phyloP scores from a whole-genome alignment of 2,888 invertebrate genomes.

The Tipula lateralis region DNA sequence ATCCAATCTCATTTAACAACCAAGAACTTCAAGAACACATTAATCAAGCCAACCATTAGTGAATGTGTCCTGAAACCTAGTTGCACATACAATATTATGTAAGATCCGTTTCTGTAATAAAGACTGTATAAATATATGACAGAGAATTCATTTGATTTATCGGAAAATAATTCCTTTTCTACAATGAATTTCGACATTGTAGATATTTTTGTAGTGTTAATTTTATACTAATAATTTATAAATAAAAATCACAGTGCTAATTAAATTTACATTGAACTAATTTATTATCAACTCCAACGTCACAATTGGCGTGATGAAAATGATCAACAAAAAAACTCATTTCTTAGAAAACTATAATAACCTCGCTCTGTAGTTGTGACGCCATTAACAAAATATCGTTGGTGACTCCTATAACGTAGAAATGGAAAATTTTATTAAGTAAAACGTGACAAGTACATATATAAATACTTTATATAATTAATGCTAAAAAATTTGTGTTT shows the following conservation, averaged over 20 bases:
- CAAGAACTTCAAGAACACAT: not conserved
- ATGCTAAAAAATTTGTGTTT: too few species aligned
- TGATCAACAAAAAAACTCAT: too few species aligned
- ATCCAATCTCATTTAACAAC: not conserved
- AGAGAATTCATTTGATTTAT: not conserved
- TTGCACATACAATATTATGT: not conserved
- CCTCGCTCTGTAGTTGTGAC: too few species aligned
- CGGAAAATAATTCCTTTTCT: not conserved
- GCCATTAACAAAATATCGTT: too few species aligned
- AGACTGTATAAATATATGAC: not conserved
- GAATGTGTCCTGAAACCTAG: too few species aligned
- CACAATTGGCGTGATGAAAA: not conserved
- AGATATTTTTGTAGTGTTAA: not conserved
- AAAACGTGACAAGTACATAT: too few species aligned
- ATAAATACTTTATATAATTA: too few species aligned
- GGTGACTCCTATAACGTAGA: too few species aligned
- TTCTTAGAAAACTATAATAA: too few species aligned
- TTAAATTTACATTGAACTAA: not conserved
- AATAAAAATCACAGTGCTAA: not conserved
- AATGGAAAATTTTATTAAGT: too few species aligned
- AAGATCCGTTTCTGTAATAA: not conserved
- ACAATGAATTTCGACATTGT: not conserved
- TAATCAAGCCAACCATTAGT: not conserved
- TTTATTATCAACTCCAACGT: not conserved
- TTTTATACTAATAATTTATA: not conserved